A percentile compares a stretch with the other conserved stretches of the same genome.
phyloP scores from a whole-genome alignment of 2,113 vertebrate species.

The Gavia stellata region DNA sequence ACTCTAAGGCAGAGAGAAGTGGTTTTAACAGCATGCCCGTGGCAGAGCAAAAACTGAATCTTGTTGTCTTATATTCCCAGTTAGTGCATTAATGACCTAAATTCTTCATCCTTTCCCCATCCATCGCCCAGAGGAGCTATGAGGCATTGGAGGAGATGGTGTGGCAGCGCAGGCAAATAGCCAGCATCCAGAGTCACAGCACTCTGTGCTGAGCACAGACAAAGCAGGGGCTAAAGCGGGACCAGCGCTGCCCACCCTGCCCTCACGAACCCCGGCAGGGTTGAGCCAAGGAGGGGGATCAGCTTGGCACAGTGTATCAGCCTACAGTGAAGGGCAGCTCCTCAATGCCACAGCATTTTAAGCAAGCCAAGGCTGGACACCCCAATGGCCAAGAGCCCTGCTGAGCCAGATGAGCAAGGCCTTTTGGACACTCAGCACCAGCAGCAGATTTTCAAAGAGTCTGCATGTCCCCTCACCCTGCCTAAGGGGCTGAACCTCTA shows the following conservation, averaged over 20 bases:
- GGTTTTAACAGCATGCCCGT: neutral
- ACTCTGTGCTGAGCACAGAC: neutral
- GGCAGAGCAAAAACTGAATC: conserved; percentile 2
- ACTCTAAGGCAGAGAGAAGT: neutral
- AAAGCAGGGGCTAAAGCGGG: neutral
- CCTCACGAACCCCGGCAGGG: rapidly evolving
- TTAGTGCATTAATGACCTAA: conserved; percentile 25
- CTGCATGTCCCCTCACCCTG: neutral
- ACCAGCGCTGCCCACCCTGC: rapidly evolving
- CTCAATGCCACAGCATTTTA: neutral
- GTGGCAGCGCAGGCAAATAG: neutral
- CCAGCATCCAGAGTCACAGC: neutral
- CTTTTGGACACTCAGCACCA: neutral
- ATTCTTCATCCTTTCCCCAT: conserved; percentile 11
- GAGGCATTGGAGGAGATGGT: neutral
- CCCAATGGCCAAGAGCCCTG: neutral
- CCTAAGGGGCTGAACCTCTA: neutral
- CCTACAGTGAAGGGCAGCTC: neutral
- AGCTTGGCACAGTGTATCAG: neutral
- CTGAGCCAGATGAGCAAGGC: neutral
- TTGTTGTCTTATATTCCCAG: conserved; percentile 1
- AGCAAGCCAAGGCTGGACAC: neutral
- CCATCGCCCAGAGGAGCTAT: neutral
- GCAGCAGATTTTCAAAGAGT: neutral
- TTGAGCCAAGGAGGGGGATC: neutral